A percentile compares a stretch with the other conserved stretches of the same genome.
Conservation (phyloP, 2,888 invertebrate genomes). For the Drosophila siamana region DNA sequence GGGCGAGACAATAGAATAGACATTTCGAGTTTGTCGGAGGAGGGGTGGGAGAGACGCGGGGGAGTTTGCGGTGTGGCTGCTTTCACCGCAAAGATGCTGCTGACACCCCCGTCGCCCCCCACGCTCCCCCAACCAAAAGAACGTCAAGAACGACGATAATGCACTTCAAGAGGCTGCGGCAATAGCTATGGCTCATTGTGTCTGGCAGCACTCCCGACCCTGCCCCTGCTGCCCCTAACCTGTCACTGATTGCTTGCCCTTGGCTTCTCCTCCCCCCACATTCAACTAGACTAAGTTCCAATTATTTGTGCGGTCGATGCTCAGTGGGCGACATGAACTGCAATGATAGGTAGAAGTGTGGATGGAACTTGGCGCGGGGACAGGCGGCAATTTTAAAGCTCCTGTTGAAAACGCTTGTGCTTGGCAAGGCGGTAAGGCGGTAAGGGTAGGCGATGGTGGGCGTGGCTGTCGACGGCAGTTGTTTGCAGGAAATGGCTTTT, state of each 20-base stretch:
- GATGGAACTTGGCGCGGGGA: background rate
- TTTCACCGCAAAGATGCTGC: conserved; percentile 71
- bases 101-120: background rate
- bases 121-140: background rate
- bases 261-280: background rate
- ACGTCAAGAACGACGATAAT: conserved; percentile 75
- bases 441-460: conserved; percentile 19
- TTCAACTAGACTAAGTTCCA: conserved; percentile 76
- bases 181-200: conserved; percentile 72
- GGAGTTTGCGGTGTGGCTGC: conserved; percentile 15
- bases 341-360: conserved; percentile 30
- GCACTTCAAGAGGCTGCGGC: conserved; percentile 76
- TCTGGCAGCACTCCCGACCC: conserved; percentile 46
- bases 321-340: conserved; percentile 53
- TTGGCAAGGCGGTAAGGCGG: conserved; percentile 13
- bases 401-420: conserved; percentile 39
- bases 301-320: conserved; percentile 78
- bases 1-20: conserved; percentile 21
- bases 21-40: background rate
- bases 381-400: conserved; percentile 42
- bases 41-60: background rate
- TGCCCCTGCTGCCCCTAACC: background rate
- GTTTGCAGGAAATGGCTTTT: conserved; percentile 79
- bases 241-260: conserved; percentile 29
- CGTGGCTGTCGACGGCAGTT: conserved; percentile 65